Percentiles rank a stretch among this genome's conserved stretches.
These are phyloP conservation scores for Labia minor DNA, from an alignment of 2,888 invertebrate genomes.

Conservation along the genomic window DNA sequence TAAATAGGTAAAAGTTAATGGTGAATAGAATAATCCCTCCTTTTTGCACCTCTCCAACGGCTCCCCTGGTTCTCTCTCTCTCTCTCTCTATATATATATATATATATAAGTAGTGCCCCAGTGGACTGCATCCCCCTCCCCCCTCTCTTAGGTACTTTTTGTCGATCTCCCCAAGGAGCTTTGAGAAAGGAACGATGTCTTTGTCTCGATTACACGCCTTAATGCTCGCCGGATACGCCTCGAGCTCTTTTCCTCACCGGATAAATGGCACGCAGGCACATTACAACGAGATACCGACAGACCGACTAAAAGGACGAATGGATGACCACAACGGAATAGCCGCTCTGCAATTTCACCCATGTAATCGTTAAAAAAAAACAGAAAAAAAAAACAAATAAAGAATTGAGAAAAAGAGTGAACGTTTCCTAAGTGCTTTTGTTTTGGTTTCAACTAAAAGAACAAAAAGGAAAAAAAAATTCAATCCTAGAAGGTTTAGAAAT, in stretches of 20 bases:
- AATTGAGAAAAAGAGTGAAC: no score
- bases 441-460: not conserved
- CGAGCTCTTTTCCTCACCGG: not conserved
- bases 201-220: slow-evolving; percentile 13
- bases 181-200: not conserved
- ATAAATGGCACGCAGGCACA: slow-evolving; percentile 2
- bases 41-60: no score
- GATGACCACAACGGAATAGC: slow-evolving; percentile 2
- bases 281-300: not conserved
- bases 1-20: not conserved
- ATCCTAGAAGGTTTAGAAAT: no score
- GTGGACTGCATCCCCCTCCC: not conserved
- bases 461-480: not conserved
- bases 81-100: no score
- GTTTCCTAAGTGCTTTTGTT: not conserved
- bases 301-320: not conserved
- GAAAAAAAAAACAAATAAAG: not conserved
- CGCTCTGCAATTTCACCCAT: not conserved
- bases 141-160: not conserved
- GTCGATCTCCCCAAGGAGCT: not conserved
- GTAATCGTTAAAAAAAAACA: not conserved
- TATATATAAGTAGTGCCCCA: not conserved
- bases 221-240: slow-evolving; percentile 5
- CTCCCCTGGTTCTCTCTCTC: no score
- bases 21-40: not conserved